These are phyloP conservation scores for Spheniscus humboldti DNA, from an alignment of 2,797 vertebrate genomes.

Conservation along the genomic window DNA sequence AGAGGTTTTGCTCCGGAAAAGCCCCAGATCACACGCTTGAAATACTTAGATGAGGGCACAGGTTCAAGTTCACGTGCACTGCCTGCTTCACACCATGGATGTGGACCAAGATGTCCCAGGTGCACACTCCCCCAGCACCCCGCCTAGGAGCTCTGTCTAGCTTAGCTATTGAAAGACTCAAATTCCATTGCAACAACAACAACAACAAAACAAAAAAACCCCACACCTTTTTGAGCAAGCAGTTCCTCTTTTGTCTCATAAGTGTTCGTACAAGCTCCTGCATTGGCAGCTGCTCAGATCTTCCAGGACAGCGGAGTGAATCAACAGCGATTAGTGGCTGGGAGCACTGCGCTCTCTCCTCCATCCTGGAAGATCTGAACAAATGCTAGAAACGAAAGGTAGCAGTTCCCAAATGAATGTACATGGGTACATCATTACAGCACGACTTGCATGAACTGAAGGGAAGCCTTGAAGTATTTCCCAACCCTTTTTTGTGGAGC, in stretches of 20 bases:
- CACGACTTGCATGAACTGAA: not conserved
- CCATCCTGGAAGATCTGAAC: not conserved
- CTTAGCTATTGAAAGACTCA: not conserved
- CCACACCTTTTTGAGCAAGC: not conserved
- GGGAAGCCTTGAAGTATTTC: not conserved
- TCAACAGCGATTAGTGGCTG: conserved; percentile 24
- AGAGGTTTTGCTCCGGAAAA: not conserved
- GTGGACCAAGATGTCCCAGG: not conserved
- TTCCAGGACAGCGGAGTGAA: not conserved
- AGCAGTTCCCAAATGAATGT: not conserved
- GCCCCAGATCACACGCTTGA: not conserved
- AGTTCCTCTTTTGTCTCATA: not conserved
- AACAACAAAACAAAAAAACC: not conserved
- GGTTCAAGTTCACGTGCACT: not conserved
- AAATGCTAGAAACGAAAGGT: not conserved
- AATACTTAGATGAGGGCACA: not conserved
- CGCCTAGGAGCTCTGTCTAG: not conserved
- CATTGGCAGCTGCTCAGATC: not conserved
- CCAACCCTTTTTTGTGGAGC: not conserved
- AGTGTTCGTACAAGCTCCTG: not conserved
- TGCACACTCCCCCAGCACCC: not conserved
- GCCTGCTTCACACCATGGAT: accelerated
- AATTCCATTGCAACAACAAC: not conserved
- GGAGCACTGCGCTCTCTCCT: not conserved
- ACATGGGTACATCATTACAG: not conserved